These are phyloP conservation scores for Augiades crinisus DNA, from an alignment of 2,888 invertebrate species.

Conservation along the genomic window DNA sequence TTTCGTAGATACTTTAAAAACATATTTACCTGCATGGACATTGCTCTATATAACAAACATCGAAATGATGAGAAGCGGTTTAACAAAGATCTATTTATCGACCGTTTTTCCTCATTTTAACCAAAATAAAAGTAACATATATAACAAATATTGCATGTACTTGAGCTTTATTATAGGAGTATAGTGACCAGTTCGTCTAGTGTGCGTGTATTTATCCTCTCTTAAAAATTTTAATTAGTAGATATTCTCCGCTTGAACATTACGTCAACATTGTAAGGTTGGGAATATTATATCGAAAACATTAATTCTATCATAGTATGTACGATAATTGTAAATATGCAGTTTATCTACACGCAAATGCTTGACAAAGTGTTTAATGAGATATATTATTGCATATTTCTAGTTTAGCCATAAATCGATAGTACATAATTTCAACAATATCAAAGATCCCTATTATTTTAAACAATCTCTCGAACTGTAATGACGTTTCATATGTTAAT, in stretches of 20 bases:
- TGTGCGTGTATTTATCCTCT: conserved; percentile 62
- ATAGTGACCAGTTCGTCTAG: conserved; percentile 65
- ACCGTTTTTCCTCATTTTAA: conserved; percentile 10
- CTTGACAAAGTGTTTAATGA: conserved; percentile 63
- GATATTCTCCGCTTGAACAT: conserved; percentile 59
- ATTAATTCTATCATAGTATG: conserved; percentile 52
- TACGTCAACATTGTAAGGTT: conserved; percentile 47
- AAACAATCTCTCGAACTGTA: conserved; percentile 46
- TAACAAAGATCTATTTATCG: conserved; percentile 19
- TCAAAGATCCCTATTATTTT: conserved; percentile 70
- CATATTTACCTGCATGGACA: neutral
- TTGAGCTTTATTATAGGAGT: conserved; percentile 29
- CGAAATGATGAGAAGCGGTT: conserved; percentile 8
- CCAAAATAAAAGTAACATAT: neutral
- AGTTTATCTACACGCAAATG: conserved; percentile 60
- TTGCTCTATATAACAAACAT: neutral
- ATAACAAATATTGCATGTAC: neutral
- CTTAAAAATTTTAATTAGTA: conserved; percentile 50
- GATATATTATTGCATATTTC: conserved; percentile 59
- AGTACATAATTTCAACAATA: conserved; percentile 77
- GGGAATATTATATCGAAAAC: conserved; percentile 51
- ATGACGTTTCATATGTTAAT: conserved; percentile 75
- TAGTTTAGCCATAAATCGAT: conserved; percentile 74
- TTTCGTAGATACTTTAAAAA: neutral
- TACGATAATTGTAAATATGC: conserved; percentile 64